Base-by-base conservation (phyloP, 2,797 vertebrate species). In the Smutsia temminckii region DNA sequence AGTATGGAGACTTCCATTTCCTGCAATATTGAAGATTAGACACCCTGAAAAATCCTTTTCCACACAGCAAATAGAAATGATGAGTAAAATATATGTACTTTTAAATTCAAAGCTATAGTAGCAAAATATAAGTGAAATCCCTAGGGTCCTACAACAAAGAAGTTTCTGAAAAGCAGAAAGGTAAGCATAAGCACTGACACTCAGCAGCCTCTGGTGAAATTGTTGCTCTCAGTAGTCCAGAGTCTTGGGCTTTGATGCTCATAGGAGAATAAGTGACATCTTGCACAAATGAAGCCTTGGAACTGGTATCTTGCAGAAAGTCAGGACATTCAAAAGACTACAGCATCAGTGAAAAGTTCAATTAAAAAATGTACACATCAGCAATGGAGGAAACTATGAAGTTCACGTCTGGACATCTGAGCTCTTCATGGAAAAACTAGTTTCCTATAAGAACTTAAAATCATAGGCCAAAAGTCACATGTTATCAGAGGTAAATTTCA, bases 1-100 rank as follows among this genome's bases (percentile, higher is more conserved):
- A 77, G 40, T 78, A 40, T 25, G 23, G 40, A 64, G 93, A 91
- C 49, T 83, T 88, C 20, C 8, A 51, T 85, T 85, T 94, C 71
- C 29, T 95, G 0, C 81, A 93, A 64, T 85, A 81, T 34, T 83
- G 53, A 6, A 69, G 16, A 63, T 68, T 87, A 77, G 14, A 84
- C 79, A 83, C 7, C 42, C 25, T 59, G 12, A 77, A 95, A 93
- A 46, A 46, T 6, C 0, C 8, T 80, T 89, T 69, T 85, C 63
- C 57, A 77, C 21, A 88, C 75, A 93, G 63, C 13, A 85, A 94
- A 81, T 46, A 49, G n/a, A 89, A 94, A 86, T 77, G 49, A 49
- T 46, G 0, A 29, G 49, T 34, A 49, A 81, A 91, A 92, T 87
- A 53, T 46, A 40, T 32, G 18, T 13, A 81, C 27, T 79, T 92